phyloP scores from a whole-genome alignment of 2,113 vertebrate genomes.

The Lepus americanus region DNA sequence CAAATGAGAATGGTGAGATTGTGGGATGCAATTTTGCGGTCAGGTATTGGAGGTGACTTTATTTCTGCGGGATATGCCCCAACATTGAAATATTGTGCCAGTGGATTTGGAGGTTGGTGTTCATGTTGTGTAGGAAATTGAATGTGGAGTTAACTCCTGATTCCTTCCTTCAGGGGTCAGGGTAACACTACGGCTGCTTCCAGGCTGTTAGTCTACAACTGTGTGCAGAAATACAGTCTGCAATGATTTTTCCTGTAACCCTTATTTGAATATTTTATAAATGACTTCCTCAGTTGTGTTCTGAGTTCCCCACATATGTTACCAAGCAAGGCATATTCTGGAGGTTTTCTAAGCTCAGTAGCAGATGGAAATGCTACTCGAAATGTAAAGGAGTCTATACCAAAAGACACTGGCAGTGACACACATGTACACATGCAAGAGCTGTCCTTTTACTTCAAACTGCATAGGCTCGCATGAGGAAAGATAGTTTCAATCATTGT shows the following conservation, averaged over 20 bases:
- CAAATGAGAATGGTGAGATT: slow-evolving; percentile 39
- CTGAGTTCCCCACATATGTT: slow-evolving; percentile 56
- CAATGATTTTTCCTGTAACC: background rate
- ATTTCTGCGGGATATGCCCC: slow-evolving; percentile 77
- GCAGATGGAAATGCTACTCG: slow-evolving; percentile 56
- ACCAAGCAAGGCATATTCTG: slow-evolving; percentile 66
- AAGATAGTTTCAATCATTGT: slow-evolving; percentile 66
- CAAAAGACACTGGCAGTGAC: slow-evolving; percentile 61
- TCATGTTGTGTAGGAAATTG: slow-evolving; percentile 83
- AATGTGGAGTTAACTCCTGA: slow-evolving; percentile 88
- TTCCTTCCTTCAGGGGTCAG: slow-evolving; percentile 92
- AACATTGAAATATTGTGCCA: slow-evolving; percentile 81
- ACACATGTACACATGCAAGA: slow-evolving; percentile 60
- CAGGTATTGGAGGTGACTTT: slow-evolving; percentile 77
- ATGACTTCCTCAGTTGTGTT: slow-evolving; percentile 75
- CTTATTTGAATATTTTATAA: slow-evolving; percentile 74
- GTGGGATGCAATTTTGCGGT: slow-evolving; percentile 61
- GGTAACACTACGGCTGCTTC: slow-evolving; percentile 89
- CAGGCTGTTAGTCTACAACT: slow-evolving; percentile 79
- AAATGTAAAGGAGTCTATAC: slow-evolving; percentile 55
- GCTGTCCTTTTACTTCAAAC: slow-evolving; percentile 67
- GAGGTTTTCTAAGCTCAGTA: slow-evolving; percentile 72
- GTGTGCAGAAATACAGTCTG: slow-evolving; percentile 81
- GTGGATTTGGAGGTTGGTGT: slow-evolving; percentile 82
- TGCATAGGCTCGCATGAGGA: slow-evolving; percentile 12